Evolutionary conservation across 2,888 invertebrate species (phyloP).

Genomic region (Odontomyia ornata): DNA sequence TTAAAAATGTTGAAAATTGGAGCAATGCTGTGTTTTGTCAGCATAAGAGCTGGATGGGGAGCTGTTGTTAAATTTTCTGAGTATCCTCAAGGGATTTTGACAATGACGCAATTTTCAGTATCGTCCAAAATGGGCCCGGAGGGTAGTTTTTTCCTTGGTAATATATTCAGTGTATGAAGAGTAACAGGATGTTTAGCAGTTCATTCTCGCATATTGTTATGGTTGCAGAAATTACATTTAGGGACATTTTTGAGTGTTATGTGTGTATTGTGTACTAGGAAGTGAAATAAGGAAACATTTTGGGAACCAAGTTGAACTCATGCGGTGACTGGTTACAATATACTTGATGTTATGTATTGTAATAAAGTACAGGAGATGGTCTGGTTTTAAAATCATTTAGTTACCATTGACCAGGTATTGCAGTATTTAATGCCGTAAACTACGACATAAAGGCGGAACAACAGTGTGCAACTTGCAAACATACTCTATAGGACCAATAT

Average conservation of each 20-base stretch:
- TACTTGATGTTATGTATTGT: no score
- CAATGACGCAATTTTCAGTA: slow-evolving; percentile 46
- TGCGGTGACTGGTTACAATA: no score
- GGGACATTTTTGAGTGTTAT: slow-evolving; percentile 9
- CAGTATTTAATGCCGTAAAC: no score
- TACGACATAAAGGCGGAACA: no score
- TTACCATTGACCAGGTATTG: no score
- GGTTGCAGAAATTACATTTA: slow-evolving; percentile 30
- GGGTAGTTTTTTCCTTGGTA: slow-evolving; percentile 39
- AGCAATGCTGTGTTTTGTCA: slow-evolving; percentile 28
- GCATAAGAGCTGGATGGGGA: slow-evolving; percentile 46
- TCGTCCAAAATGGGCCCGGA: slow-evolving; percentile 44
- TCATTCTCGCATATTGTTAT: slow-evolving; percentile 46
- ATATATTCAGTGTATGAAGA: slow-evolving; percentile 3
- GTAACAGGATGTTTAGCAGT: slow-evolving; percentile 49
- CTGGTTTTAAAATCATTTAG: no score
- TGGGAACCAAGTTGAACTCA: no score
- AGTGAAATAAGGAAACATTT: no score
- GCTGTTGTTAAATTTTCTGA: slow-evolving; percentile 46
- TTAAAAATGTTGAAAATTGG: slow-evolving; percentile 43
- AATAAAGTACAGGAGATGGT: no score
- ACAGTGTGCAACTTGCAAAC: no score
- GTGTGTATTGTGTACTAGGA: no score
- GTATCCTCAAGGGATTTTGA: slow-evolving; percentile 44
- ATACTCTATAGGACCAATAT: no score